A percentile compares a stretch with the other conserved stretches of the same genome.
Evolutionary conservation across 2,113 vertebrate genomes (phyloP).

Genomic region (Barnardius zonarius): DNA sequence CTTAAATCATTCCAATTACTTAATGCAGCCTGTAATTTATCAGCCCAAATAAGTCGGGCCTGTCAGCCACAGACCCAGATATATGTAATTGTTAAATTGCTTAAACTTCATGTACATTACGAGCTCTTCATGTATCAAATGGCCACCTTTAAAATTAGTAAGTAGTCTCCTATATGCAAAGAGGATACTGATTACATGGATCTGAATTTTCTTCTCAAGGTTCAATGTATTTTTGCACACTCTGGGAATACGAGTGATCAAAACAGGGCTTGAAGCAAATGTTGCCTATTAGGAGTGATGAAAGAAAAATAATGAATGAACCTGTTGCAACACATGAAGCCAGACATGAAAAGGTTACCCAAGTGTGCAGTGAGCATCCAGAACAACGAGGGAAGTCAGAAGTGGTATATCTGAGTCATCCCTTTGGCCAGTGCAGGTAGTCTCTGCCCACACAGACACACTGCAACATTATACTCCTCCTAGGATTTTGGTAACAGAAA

Average conservation of each 20-base stretch:
- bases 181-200: neutral
- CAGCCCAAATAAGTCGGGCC: slow-evolving; percentile 38
- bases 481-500: neutral
- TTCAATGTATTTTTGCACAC: neutral
- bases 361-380: neutral
- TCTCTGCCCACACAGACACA: neutral
- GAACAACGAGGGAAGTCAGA: neutral
- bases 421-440: neutral
- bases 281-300: neutral
- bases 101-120: slow-evolving; percentile 1
- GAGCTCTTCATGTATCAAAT: neutral
- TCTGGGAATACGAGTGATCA: neutral
- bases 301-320: neutral
- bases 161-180: neutral
- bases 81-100: slow-evolving; percentile 63
- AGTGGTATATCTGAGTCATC: neutral
- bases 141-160: neutral
- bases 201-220: neutral
- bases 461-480: neutral
- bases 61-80: slow-evolving; percentile 41
- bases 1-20: slow-evolving; percentile 65
- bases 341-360: neutral
- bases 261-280: neutral
- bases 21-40: slow-evolving; percentile 70
- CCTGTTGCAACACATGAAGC: neutral